Base-by-base conservation (phyloP, 2,888 invertebrate species). In the Pogonocherus hispidulus region DNA sequence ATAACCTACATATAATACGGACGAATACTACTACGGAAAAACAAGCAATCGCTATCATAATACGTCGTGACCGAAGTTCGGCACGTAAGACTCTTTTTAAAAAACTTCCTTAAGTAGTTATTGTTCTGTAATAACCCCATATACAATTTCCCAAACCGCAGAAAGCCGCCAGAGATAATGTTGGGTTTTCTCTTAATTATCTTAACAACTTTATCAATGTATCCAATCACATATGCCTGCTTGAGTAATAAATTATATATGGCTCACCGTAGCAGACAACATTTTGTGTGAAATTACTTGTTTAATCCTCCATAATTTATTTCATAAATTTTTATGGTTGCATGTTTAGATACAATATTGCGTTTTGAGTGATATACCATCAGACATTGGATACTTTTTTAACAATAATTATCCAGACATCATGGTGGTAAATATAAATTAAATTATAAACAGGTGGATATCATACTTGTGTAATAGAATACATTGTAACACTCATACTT, bases 81-180 rank as follows among this genome's bases (percentile, higher is more conserved):
- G 27, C 59, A 59, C 59, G 59, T 59, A 59, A 32, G 2, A 18
- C n/a, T 35, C 22, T 57, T 47, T 59, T 59, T 47, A 32, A 32
- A 32, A 52, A 57, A 57, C 57, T 20, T 11, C 18, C 46, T 32
- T 32, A 57, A 46, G 59, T 35, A 27, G 59, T 44, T 59, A 72
- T 72, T 72, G 72, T 69, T 69, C 66, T 60, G 63, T 63, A 71
- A 69, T 66, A 72, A 69, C 63, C 67, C 67, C 67, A 72, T 72
- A 69, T 72, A 66, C 69, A 72, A 67, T 72, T 69, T 72, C 72
- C 57, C 63, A 69, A 72, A 67, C 69, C 67, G 55, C 69, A 72
- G 66, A 59, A 57, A 51, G 35, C 59, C 27, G 41, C 51, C 52
- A 9, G 46, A 46, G 46, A 47, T 66, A 66, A 66, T 66, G 44